Evolutionary conservation across 1,140 invertebrate species (phyloP).

Genomic region (Lysiphlebus fabarum): DNA sequence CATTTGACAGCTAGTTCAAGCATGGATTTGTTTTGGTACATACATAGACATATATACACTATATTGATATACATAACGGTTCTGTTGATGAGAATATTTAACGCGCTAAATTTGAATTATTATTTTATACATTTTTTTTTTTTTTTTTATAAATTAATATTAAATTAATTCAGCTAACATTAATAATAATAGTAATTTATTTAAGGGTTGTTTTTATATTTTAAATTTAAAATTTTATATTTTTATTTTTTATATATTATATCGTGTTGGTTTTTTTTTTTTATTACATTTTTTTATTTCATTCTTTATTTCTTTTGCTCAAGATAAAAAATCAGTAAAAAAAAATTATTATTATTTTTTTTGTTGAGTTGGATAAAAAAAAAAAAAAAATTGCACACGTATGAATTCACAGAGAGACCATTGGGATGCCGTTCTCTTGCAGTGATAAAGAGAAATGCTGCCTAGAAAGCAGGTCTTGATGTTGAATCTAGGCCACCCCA

Average conservation of each 20-base stretch:
- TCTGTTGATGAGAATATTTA: background rate
- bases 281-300: background rate
- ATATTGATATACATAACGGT: background rate
- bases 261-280: background rate
- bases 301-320: too few species aligned
- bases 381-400: too few species aligned
- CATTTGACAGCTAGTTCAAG: constrained; percentile 19
- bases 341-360: too few species aligned
- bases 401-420: too few species aligned
- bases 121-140: background rate
- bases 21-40: constrained; percentile 25
- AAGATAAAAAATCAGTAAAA: too few species aligned
- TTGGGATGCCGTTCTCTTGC: constrained; percentile 23
- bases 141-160: too few species aligned
- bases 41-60: constrained; percentile 4
- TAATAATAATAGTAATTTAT: too few species aligned
- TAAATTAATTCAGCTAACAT: too few species aligned
- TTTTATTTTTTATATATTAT: constrained; percentile 1
- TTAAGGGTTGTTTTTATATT: too few species aligned
- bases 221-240: background rate
- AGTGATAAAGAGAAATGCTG: constrained; percentile 56
- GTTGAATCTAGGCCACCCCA: constrained; percentile 52
- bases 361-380: too few species aligned
- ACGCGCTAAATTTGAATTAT: constrained; percentile 24
- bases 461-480: constrained; percentile 56